Percentiles rank a stretch among this genome's conserved stretches.
Evolutionary conservation across 1,140 invertebrate species (phyloP).

Genomic region (Euura saliciscinereae): DNA sequence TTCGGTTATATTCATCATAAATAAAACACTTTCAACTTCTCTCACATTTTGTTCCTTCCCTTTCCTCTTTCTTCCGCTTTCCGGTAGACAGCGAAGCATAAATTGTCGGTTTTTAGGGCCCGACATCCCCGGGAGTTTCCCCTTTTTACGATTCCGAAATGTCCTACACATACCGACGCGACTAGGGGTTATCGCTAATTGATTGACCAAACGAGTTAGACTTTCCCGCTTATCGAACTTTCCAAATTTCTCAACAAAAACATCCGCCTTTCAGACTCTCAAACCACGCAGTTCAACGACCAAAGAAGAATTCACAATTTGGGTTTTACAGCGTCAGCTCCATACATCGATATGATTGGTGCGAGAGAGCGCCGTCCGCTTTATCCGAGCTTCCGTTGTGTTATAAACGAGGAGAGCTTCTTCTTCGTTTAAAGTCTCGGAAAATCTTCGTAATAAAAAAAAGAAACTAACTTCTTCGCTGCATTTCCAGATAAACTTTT

Average conservation of each 20-base stretch:
- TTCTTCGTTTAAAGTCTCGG: background rate
- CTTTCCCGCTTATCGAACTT: background rate
- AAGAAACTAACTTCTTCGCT: background rate
- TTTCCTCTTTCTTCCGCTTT: no score
- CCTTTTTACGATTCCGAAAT: background rate
- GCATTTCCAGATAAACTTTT: background rate
- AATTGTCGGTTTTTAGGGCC: background rate
- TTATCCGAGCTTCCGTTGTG: no score
- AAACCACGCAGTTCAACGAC: no score
- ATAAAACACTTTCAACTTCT: background rate
- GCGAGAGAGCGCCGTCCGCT: no score
- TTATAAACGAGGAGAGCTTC: background rate
- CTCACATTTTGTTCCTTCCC: no score
- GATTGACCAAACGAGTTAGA: background rate
- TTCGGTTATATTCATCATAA: background rate
- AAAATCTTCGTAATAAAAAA: background rate
- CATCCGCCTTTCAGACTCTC: no score
- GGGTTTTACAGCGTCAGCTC: no score
- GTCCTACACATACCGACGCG: background rate
- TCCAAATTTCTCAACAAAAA: background rate
- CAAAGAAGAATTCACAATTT: no score
- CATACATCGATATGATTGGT: no score
- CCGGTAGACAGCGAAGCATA: background rate
- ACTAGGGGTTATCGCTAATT: background rate
- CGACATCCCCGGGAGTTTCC: background rate